Percentiles rank a stretch among this genome's conserved stretches.
These are phyloP conservation scores for Zootoca vivipara DNA, from an alignment of 2,113 vertebrate species.

Conservation along the genomic window DNA sequence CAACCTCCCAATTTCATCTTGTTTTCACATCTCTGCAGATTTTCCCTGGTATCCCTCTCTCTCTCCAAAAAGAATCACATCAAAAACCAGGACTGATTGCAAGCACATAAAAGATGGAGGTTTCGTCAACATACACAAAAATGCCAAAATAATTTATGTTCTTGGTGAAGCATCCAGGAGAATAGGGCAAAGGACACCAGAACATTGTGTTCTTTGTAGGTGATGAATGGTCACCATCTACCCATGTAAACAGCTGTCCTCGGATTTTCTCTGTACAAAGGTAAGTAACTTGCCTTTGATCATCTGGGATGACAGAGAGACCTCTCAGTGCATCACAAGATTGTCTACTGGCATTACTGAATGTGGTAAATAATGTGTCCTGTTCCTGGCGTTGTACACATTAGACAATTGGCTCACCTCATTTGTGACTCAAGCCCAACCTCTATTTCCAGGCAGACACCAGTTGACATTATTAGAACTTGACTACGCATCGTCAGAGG, in stretches of 20 bases:
- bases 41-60: constrained; percentile 8
- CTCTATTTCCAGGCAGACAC: constrained; percentile 23
- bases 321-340: constrained; percentile 5
- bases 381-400: constrained; percentile 5
- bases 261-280: constrained; percentile 29
- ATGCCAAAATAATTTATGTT: constrained; percentile 45
- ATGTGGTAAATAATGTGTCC: constrained; percentile 29
- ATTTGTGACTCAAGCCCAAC: constrained; percentile 38
- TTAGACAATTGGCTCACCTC: constrained; percentile 10
- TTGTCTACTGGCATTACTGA: constrained; percentile 6
- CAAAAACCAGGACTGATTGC: neutral
- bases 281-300: constrained; percentile 34
- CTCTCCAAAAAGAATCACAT: neutral
- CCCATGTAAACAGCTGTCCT: constrained; percentile 19
- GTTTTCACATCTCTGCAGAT: neutral
- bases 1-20: neutral
- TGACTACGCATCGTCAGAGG: constrained; percentile 14
- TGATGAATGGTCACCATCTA: constrained; percentile 41
- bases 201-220: constrained; percentile 31
- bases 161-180: constrained; percentile 15
- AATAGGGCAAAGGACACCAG: constrained; percentile 33
- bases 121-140: constrained; percentile 46
- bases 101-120: neutral
- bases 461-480: constrained; percentile 3
- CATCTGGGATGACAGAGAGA: constrained; percentile 3